Evolutionary conservation across 2,888 invertebrate species (phyloP), one percentile per base, ranked within the genome.

Genomic region (Zelleria hepariella): DNA sequence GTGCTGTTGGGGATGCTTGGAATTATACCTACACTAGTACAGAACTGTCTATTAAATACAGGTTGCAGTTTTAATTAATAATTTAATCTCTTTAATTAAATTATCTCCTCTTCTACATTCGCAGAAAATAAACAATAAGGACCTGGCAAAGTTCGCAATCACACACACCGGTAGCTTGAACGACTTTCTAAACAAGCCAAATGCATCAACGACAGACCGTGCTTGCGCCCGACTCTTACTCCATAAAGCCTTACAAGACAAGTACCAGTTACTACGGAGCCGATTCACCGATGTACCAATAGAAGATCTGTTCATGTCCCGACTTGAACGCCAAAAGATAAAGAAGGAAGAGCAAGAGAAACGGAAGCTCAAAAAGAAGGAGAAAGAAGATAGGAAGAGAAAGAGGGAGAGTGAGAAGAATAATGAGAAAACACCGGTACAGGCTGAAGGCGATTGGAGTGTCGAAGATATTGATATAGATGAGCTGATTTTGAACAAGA

Each of bases 61-160:
- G n/a, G n/a, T n/a, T n/a, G n/a, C n/a, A n/a, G n/a, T n/a, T n/a
- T n/a, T n/a, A n/a, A n/a, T n/a, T n/a, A n/a, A n/a, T n/a, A n/a
- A n/a, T n/a, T n/a, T n/a, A n/a, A n/a, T n/a, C n/a, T n/a, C n/a
- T n/a, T n/a, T n/a, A n/a, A n/a, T n/a, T n/a, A n/a, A n/a, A n/a
- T n/a, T n/a, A n/a, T n/a, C n/a, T n/a, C n/a, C n/a, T n/a, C n/a
- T n/a, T n/a, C n/a, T n/a, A n/a, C n/a, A n/a, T n/a, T 80, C 75
- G 8, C 83, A 88, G 88, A 88, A 87, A 83, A 74, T 87, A n/a
- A 84, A 85, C 70, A 70, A 86, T 2, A 80, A 76, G 62, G 84
- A 85, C 47, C 60, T 88, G 58, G 87, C 86, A 20, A 77, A 76
- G 62, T 88, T 88, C 63, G 82, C 79, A 55, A 77, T 86, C 1